Conservation (phyloP, 2,888 invertebrate species). For the Mythimna pallens region DNA sequence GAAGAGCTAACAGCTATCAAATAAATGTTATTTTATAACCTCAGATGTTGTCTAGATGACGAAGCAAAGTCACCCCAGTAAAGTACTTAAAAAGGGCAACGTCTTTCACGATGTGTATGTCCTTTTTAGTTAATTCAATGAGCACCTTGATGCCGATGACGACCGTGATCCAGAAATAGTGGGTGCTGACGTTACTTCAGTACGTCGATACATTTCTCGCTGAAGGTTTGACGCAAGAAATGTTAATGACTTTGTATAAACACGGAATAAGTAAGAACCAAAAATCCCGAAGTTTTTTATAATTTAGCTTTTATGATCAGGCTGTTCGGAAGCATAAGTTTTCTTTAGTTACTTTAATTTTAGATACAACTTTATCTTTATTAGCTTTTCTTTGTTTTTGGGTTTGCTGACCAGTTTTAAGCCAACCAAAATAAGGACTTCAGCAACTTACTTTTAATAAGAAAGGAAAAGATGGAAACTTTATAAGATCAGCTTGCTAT, state of each 20-base stretch:
- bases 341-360: slow-evolving; percentile 9
- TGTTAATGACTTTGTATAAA: slow-evolving; percentile 81
- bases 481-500: slow-evolving; percentile 15
- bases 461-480: not conserved
- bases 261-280: slow-evolving; percentile 61
- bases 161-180: slow-evolving; percentile 81
- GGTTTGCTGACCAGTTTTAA: not conserved
- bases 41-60: slow-evolving; percentile 73
- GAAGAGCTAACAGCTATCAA: slow-evolving; percentile 35
- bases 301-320: not conserved
- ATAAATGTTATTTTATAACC: slow-evolving; percentile 59
- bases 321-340: slow-evolving; percentile 9
- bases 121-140: slow-evolving; percentile 76
- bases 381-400: not conserved
- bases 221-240: slow-evolving; percentile 83
- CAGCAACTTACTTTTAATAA: not conserved
- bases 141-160: slow-evolving; percentile 79
- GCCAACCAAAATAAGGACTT: not conserved
- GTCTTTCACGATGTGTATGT: slow-evolving; percentile 64
- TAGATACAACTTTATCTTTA: slow-evolving; percentile 4
- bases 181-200: slow-evolving; percentile 78
- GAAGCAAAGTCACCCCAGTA: slow-evolving; percentile 71
- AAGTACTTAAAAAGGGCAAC: slow-evolving; percentile 70
- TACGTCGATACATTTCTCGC: slow-evolving; percentile 76
- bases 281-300: slow-evolving; percentile 44